Conservation (phyloP, 2,113 vertebrate genomes). For the Daboia siamensis region DNA sequence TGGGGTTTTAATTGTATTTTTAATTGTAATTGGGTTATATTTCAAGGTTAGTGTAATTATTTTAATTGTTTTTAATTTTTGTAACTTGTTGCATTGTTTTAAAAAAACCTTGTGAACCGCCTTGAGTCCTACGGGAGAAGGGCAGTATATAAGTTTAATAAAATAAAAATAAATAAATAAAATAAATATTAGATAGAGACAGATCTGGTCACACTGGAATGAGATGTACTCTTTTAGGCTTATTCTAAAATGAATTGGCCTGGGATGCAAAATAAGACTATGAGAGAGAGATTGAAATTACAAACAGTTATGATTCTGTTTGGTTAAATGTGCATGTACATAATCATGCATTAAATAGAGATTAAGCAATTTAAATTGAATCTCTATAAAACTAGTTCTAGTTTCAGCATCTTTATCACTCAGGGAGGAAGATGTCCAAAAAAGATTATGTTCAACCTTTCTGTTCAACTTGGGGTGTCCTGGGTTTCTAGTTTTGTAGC, state of each 20-base stretch:
- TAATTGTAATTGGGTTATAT: no score
- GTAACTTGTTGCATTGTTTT: no score
- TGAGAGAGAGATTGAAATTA: not conserved
- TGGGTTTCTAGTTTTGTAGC: not conserved
- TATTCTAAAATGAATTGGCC: not conserved
- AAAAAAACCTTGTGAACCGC: no score
- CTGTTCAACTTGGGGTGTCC: not conserved
- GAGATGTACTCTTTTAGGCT: not conserved
- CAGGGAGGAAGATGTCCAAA: not conserved
- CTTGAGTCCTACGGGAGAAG: no score
- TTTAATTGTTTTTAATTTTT: no score
- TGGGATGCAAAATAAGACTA: not conserved
- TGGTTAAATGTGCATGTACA: not conserved
- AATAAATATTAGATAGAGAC: not conserved
- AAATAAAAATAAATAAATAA: no score
- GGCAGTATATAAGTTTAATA: no score
- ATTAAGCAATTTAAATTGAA: not conserved
- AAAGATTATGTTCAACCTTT: not conserved
- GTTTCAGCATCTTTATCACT: not conserved
- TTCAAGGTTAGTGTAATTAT: no score
- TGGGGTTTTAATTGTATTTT: no score
- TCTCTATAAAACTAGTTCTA: not conserved
- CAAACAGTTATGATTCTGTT: not conserved
- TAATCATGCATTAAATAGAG: not conserved
- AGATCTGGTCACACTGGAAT: not conserved